phyloP scores from a whole-genome alignment of 2,797 vertebrate genomes.

The Dermochelys coriacea region DNA sequence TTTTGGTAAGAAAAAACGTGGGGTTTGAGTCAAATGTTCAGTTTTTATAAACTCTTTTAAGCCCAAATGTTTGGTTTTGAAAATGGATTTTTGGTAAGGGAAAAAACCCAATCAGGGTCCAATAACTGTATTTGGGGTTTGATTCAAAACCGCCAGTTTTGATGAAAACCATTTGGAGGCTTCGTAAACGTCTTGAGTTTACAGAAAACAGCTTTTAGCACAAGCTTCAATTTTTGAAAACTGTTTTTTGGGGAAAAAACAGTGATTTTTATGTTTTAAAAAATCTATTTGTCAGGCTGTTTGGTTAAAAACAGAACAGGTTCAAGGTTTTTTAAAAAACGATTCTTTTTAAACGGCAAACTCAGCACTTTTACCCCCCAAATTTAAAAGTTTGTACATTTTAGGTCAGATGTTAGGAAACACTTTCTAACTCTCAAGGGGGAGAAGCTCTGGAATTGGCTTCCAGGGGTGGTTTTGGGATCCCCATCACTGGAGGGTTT shows the following conservation, averaged over 20 bases:
- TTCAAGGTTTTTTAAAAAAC: background rate
- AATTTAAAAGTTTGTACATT: background rate
- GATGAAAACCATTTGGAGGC: background rate
- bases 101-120: background rate
- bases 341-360: background rate
- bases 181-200: background rate
- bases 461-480: background rate
- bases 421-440: background rate
- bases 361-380: background rate
- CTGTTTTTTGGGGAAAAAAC: fast-evolving
- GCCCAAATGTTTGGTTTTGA: background rate
- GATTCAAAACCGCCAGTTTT: background rate
- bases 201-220: background rate
- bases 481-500: background rate
- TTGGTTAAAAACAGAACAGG: background rate
- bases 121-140: background rate
- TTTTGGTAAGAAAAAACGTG: background rate
- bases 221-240: background rate
- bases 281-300: background rate
- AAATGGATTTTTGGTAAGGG: background rate
- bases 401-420: background rate
- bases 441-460: background rate
- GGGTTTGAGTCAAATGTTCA: background rate
- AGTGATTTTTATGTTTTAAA: background rate
- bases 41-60: background rate